phyloP scores from a whole-genome alignment of 2,797 vertebrate species.

The Salmo trutta region DNA sequence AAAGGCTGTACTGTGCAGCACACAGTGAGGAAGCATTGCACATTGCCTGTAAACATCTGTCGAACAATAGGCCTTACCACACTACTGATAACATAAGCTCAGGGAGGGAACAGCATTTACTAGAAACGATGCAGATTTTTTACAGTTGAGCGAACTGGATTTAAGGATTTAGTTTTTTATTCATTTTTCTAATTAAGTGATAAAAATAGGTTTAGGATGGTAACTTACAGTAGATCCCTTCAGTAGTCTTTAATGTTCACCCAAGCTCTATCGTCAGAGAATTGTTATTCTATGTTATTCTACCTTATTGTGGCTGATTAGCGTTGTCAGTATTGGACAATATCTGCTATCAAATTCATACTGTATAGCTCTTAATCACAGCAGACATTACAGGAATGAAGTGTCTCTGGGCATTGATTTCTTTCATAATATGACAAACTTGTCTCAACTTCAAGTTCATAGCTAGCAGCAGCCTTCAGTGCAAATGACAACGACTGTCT shows the following conservation, averaged over 20 bases:
- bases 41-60: conserved; percentile 75
- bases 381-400: background rate
- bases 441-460: background rate
- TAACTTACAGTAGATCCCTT: background rate
- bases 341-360: conserved; percentile 7
- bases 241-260: background rate
- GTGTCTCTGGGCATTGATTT: background rate
- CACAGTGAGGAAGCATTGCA: conserved; percentile 60
- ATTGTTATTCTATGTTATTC: background rate
- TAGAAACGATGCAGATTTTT: conserved; percentile 40
- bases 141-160: conserved; percentile 52
- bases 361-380: background rate
- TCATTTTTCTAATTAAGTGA: background rate
- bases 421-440: background rate
- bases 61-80: conserved; percentile 68
- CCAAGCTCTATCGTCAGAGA: background rate
- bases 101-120: conserved; percentile 54
- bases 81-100: conserved; percentile 64
- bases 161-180: conserved; percentile 24
- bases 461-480: background rate
- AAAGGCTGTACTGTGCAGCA: conserved; percentile 51
- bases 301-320: conserved; percentile 8
- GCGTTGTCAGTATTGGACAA: background rate
- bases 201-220: background rate
- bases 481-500: background rate